Evolutionary conservation across 2,888 invertebrate genomes (phyloP).

Genomic region (Apotomis turbidana): DNA sequence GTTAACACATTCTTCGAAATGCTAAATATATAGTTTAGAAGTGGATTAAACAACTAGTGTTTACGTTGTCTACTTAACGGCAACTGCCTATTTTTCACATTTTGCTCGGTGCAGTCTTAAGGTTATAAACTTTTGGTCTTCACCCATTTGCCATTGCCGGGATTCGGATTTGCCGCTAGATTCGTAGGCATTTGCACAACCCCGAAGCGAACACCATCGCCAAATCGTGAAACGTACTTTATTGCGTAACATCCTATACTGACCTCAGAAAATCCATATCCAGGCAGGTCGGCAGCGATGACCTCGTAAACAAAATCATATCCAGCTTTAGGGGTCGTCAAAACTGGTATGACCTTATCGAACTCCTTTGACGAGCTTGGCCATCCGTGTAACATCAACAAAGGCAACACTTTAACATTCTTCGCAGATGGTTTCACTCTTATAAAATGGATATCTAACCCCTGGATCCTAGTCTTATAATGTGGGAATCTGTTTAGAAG

Average conservation of each 20-base stretch:
- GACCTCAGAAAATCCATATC: constrained; percentile 88
- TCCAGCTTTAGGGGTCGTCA: constrained; percentile 82
- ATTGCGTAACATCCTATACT: constrained; percentile 43
- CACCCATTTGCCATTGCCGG: no score
- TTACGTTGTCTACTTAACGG: no score
- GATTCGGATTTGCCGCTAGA: no score
- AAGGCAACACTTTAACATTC: constrained; percentile 77
- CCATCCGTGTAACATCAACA: constrained; percentile 93
- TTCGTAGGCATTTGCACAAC: no score
- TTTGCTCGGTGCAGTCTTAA: no score
- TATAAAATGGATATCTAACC: constrained; percentile 89
- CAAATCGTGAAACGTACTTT: no score
- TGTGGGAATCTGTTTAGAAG: constrained; percentile 89
- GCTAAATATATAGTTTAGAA: no score
- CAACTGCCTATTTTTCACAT: no score
- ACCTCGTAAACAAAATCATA: constrained; percentile 87
- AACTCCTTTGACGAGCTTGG: constrained; percentile 94
- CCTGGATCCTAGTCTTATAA: constrained; percentile 90
- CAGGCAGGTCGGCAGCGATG: constrained; percentile 87
- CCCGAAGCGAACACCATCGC: no score
- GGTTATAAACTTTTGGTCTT: no score
- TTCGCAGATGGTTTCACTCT: constrained; percentile 83
- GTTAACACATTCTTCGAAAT: no score
- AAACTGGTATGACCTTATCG: constrained; percentile 87
- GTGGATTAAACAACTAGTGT: no score